Conservation (phyloP, 2,797 vertebrate genomes). For the Falco concolor region DNA sequence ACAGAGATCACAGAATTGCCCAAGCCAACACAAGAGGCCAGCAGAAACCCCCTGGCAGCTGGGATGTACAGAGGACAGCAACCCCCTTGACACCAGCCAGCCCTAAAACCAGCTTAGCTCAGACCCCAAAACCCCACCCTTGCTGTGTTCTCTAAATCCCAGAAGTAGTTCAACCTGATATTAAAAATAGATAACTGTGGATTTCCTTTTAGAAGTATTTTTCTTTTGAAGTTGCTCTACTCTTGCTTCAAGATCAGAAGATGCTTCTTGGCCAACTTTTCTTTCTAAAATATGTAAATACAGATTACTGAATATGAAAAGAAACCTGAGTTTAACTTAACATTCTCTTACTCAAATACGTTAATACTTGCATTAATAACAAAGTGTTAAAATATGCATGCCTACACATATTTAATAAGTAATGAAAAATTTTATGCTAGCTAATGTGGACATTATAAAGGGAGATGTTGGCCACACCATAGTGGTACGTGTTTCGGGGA, state of each 20-base stretch:
- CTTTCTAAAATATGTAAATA: slow-evolving; percentile 51
- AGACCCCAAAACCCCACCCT: background rate
- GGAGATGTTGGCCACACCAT: background rate
- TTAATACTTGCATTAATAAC: slow-evolving; percentile 41
- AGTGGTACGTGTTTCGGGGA: background rate
- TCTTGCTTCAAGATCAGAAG: slow-evolving; percentile 33
- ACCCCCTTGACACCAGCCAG: background rate
- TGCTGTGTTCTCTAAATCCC: background rate
- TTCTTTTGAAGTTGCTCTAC: slow-evolving; percentile 38
- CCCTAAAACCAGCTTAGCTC: background rate
- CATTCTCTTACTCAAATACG: slow-evolving; percentile 28
- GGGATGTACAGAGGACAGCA: background rate
- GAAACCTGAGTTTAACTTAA: slow-evolving; percentile 1
- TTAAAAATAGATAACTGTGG: slow-evolving; percentile 41
- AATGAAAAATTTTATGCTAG: background rate
- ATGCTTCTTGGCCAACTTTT: slow-evolving; percentile 41
- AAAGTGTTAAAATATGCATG: slow-evolving; percentile 37
- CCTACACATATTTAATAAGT: background rate
- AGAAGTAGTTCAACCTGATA: slow-evolving; percentile 59
- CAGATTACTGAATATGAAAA: slow-evolving; percentile 39
- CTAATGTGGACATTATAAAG: background rate
- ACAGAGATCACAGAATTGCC: background rate
- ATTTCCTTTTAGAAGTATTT: slow-evolving; percentile 24
- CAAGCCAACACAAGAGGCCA: background rate
- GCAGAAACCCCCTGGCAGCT: background rate